Evolutionary conservation across 2,113 vertebrate genomes (phyloP), one percentile per base, ranked within the genome.

Genomic region (Parotia lawesii): DNA sequence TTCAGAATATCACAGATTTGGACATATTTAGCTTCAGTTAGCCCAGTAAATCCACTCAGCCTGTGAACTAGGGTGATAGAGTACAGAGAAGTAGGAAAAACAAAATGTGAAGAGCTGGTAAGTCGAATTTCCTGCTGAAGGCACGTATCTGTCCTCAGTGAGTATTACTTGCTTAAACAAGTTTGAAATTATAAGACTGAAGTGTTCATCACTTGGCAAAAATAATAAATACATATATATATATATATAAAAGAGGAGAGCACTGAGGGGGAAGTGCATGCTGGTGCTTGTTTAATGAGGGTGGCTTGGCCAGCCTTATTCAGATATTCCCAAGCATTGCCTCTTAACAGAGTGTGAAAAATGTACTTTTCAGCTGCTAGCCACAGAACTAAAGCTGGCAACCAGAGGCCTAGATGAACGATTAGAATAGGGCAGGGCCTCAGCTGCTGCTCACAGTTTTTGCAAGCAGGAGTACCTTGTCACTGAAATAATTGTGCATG

Each of bases 81-180:
- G 24, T 69, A 44, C 28, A 83, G 80, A 85, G 73, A 74, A 76
- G 23, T 4, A 70, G 37, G 45, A 71, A 84, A 81, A 89, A 38
- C 17, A 56, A 85, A 80, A 85, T 71, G 33, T 71, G 61, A 80
- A 67, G 85, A 62, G 56, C 27, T 37, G 62, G 27, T 38, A 71
- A 91, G 81, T 62, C 4, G 22, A 85, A 37, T 93, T 94, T 76
- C 58, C 66, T 93, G 71, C 81, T 89, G 51, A 82, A 85, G 81
- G 54, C 84, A 70, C 1, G 8, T 65, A 8, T 66, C 66, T 95
- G 58, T 96, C 67, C 56, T 93, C 71, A 48, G 51, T 29, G 67
- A 60, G 28, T 29, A 64, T 71, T 94, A 86, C 96, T 73, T 97
- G 95, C 91, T 97, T 95, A 77, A 95, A 91, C 95, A 97, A 90